Conservation (phyloP, 2,797 vertebrate species). For the Tapera naevia region DNA sequence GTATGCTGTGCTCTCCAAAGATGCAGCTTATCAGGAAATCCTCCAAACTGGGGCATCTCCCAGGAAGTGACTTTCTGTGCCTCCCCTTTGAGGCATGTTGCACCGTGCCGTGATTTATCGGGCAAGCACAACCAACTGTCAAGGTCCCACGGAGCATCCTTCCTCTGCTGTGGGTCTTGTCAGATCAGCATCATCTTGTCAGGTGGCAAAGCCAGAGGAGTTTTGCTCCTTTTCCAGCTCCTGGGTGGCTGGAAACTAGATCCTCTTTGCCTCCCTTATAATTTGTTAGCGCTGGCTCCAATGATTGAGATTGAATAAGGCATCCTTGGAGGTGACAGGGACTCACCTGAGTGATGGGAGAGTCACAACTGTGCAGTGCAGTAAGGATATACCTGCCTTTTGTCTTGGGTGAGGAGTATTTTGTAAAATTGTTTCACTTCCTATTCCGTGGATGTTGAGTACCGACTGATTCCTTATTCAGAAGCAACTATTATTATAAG, state of each 20-base stretch:
- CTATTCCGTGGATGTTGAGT: not conserved
- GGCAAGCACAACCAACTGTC: not conserved
- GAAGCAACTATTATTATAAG: not conserved
- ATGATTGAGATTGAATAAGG: not conserved
- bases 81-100: not conserved
- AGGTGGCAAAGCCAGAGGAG: not conserved
- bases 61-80: not conserved
- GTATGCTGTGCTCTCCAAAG: not conserved
- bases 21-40: not conserved
- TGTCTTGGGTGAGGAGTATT: not conserved
- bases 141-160: not conserved
- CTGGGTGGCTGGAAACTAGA: not conserved
- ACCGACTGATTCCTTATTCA: not conserved
- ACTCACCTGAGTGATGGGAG: not conserved
- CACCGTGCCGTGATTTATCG: not conserved
- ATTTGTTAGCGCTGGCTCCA: not conserved
- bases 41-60: not conserved
- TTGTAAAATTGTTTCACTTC: not conserved
- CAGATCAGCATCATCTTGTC: no score
- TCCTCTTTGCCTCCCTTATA: not conserved
- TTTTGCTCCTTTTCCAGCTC: not conserved
- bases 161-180: fast-evolving
- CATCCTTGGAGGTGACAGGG: not conserved
- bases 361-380: not conserved
- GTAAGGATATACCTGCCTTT: not conserved